Evolutionary conservation across 2,113 vertebrate genomes (phyloP), one percentile per base, ranked within the genome.

Genomic region (Erpornis zantholeuca): DNA sequence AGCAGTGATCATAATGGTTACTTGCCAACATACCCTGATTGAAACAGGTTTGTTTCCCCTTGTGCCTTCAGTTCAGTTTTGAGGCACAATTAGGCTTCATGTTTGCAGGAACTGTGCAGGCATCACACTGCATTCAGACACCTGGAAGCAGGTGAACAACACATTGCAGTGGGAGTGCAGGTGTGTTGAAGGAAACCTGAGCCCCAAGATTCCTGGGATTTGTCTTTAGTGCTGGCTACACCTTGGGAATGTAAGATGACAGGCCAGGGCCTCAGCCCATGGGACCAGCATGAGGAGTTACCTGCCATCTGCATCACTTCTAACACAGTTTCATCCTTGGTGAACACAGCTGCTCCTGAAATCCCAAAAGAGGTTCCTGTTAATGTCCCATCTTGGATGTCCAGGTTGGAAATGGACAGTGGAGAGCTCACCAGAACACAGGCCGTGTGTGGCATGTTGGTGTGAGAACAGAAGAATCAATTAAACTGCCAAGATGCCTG

Each of bases 271-370:
- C 33, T n/a, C 68, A 71, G 54, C 35, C 45, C 33, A 3, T 0
- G 2, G 10, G 40, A 82, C 24, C 40, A 73, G 69, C 49, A 83
- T 0, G 3, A 47, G 40, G 57, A 83, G 28, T 96, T 96, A 98
- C 98, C 97, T 80, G 75, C 12, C 12, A 93, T 63, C 75, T 86
- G 91, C 33, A 15, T 60, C 68, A 77, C 28, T 92, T 96, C 96
- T 47, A 69, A 90, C 36, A 42, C 2, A 0, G 66, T 53, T 38
- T 97, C 96, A 8, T 95, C 95, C 88, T 54, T 97, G 78, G 76
- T 4, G 3, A 82, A 50, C 12, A 68, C 56, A 2, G 69, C 28
- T 16, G 95, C 94, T 73, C 95, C 98, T 98, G 90, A 70, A 98
- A 95, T 40, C 44, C 95, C 50, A 93, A 53, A 52, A 53, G n/a